Base-by-base conservation (phyloP, 2,113 vertebrate species). In the Glaucomys volans region DNA sequence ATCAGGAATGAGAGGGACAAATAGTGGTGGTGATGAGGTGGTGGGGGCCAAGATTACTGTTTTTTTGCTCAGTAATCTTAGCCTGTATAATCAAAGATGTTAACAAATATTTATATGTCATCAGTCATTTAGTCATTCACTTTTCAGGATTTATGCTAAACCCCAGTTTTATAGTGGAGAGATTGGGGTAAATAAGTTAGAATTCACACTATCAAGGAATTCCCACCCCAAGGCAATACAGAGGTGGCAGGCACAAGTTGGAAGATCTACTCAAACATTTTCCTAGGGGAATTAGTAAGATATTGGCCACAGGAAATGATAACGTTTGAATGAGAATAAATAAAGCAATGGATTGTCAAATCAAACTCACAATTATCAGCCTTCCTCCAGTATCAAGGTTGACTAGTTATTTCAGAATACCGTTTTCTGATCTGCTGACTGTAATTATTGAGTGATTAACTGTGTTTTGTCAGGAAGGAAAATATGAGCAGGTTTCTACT, bases 91-190 rank as follows among this genome's bases (percentile, higher is more conserved):
- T 85, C 62, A 85, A 94, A 95, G n/a, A 47, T 2, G 24, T 22
- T 26, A 62, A 66, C 44, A 90, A 40, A 97, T 90, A 89, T 71
- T 83, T 62, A 50, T 44, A 32, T 75, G 44, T 66, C 35, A 62
- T 77, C 22, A 71, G 17, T 94, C 69, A 90, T 32, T 72, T 72
- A 87, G n/a, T 66, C 8, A 72, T 84, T 83, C 50, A 87, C 6
- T 52, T 24, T 76, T 90, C 28, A 17, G 47, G 76, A 80, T 76
- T 92, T 59, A 75, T 74, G 10, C 16, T 2, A 40, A 0, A 35
- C 20, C 20, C 6, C 92, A 59, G 52, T 90, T 75, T 86, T 83
- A 16, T 52, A 74, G n/a, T 94, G 18, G 30, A 75, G 16, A 66
- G 77, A 57, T 2, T 74, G 5, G 57, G 32, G 6, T 35, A n/a